phyloP scores from a whole-genome alignment of 2,888 invertebrate species.

The Alentia gelatinosa region DNA sequence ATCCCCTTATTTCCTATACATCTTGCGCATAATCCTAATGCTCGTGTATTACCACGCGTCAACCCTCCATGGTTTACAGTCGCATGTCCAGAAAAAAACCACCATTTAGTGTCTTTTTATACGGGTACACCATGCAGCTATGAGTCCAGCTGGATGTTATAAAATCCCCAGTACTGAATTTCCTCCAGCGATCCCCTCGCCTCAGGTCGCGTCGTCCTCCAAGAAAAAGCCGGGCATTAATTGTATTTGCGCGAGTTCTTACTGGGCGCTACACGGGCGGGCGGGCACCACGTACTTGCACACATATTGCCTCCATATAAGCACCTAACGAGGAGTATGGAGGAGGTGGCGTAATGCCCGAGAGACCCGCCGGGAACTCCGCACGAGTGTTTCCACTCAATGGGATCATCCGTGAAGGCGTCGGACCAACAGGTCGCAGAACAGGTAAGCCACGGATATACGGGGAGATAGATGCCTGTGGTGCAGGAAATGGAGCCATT shows the following conservation, averaged over 20 bases:
- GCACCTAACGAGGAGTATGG: background rate
- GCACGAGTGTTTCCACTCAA: background rate
- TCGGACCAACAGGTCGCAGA: background rate
- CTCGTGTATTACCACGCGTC: background rate
- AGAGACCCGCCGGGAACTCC: background rate
- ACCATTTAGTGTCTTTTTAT: no score
- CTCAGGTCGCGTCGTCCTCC: no score
- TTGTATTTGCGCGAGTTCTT: conserved; percentile 3
- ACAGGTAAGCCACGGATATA: background rate
- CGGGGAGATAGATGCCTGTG: no score
- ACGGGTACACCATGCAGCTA: background rate
- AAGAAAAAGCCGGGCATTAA: no score
- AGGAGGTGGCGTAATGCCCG: background rate
- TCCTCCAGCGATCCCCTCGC: background rate
- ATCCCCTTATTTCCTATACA: no score
- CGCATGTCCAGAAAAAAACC: background rate
- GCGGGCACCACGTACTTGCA: background rate
- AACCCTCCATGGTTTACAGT: background rate
- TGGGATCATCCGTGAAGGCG: background rate
- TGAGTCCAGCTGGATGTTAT: background rate
- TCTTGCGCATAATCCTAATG: no score
- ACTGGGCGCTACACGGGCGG: background rate
- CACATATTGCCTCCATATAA: conserved; percentile 1
- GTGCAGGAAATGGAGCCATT: background rate
- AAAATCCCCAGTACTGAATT: background rate